A percentile compares a stretch with the other conserved stretches of the same genome.
Conservation (phyloP, 1,140 invertebrate genomes). For the Zaprionus ornatus region DNA sequence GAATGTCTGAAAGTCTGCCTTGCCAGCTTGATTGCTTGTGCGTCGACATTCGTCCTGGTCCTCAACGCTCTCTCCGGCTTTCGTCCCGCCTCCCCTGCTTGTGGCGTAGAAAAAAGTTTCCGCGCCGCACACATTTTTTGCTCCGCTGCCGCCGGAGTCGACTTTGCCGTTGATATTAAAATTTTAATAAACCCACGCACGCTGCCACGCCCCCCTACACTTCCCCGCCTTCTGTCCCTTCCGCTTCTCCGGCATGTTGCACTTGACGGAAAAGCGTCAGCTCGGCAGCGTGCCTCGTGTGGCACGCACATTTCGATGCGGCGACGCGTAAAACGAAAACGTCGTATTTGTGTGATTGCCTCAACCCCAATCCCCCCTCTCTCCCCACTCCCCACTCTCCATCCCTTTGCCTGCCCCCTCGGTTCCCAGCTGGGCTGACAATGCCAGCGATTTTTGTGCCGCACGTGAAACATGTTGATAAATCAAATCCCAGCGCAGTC, state of each 20-base stretch:
- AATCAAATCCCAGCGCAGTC: conserved; percentile 78
- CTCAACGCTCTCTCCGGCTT: too few species aligned
- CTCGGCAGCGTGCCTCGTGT: conserved; percentile 37
- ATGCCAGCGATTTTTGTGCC: conserved; percentile 52
- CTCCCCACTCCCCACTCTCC: background rate
- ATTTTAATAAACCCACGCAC: conserved; percentile 79
- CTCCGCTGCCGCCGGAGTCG: conserved; percentile 67
- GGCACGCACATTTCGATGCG: conserved; percentile 74
- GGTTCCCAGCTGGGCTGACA: conserved; percentile 71
- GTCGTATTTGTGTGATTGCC: conserved; percentile 69
- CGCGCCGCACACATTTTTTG: conserved; percentile 72
- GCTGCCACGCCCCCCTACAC: conserved; percentile 25
- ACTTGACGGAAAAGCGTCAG: conserved; percentile 81
- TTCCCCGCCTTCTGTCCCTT: background rate
- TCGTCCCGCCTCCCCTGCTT: too few species aligned
- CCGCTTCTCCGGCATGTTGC: conserved; percentile 64
- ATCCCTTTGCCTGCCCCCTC: conserved; percentile 3
- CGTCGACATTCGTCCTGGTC: conserved; percentile 58
- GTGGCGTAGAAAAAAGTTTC: conserved; percentile 53
- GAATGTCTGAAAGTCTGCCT: too few species aligned
- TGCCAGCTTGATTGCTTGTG: conserved; percentile 52
- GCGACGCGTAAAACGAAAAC: conserved; percentile 73
- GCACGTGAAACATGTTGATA: conserved; percentile 77
- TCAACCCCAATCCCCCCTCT: background rate
- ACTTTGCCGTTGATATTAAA: conserved; percentile 79